Conservation (phyloP, 2,888 invertebrate species). For the Podotricha telesiphe region DNA sequence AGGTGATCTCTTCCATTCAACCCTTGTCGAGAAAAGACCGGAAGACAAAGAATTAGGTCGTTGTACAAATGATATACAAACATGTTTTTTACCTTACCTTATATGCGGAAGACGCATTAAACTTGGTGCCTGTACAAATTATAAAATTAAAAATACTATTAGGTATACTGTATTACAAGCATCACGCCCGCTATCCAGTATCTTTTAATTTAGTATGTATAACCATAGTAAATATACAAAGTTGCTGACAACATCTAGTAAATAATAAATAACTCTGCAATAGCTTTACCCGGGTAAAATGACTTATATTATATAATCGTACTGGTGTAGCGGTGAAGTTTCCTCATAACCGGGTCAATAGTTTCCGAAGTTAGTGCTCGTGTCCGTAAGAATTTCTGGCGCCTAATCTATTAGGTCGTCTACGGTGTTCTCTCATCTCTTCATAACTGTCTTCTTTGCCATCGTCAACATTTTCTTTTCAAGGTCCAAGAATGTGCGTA, state of each 20-base stretch:
- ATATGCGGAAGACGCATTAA: no score
- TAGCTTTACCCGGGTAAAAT: constrained; percentile 20
- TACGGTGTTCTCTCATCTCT: constrained; percentile 25
- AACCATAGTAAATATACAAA: constrained; percentile 11
- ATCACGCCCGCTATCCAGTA: neutral
- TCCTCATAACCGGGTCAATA: constrained; percentile 28
- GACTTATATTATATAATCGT: constrained; percentile 25
- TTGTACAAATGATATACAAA: no score
- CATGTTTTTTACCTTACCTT: no score
- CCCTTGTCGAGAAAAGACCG: no score
- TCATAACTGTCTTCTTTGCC: constrained; percentile 19
- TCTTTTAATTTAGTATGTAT: neutral
- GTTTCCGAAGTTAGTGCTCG: constrained; percentile 24
- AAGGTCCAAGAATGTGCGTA: constrained; percentile 1
- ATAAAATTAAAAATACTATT: no score
- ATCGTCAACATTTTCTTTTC: constrained; percentile 1
- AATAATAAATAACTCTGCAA: constrained; percentile 26
- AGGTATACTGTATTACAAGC: no score
- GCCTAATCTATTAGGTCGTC: constrained; percentile 31
- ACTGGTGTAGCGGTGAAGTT: constrained; percentile 27
- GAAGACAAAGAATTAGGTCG: no score
- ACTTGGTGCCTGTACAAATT: no score
- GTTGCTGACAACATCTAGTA: constrained; percentile 21
- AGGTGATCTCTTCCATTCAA: no score
- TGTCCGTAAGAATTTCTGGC: constrained; percentile 24